These are phyloP conservation scores for Synanthedon andrenaeformis DNA, from an alignment of 2,888 invertebrate genomes.

Conservation along the genomic window DNA sequence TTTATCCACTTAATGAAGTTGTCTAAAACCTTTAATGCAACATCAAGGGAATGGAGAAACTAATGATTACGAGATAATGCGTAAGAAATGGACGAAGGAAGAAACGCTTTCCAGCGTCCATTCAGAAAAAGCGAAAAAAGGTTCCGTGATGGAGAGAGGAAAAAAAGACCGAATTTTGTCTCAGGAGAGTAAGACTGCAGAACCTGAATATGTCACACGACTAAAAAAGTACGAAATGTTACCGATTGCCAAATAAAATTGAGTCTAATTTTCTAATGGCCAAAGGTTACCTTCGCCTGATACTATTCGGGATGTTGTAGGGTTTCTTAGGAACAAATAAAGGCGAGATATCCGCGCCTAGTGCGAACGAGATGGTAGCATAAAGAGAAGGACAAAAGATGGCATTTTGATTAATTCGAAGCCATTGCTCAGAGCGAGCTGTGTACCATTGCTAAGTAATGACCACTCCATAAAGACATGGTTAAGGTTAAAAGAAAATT, in stretches of 20 bases:
- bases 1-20: conserved; percentile 42
- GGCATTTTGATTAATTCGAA: conserved; percentile 70
- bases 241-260: conserved; percentile 6
- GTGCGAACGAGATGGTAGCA: conserved; percentile 43
- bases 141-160: conserved; percentile 58
- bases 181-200: conserved; percentile 67
- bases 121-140: conserved; percentile 65
- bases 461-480: conserved; percentile 71
- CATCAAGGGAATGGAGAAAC: conserved; percentile 52
- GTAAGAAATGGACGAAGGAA: conserved; percentile 60
- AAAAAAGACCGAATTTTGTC: conserved; percentile 66
- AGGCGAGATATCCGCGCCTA: conserved; percentile 60
- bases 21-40: conserved; percentile 43
- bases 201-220: conserved; percentile 35
- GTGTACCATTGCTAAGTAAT: conserved; percentile 71
- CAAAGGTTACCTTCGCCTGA: neutral
- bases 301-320: conserved; percentile 16
- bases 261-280: neutral
- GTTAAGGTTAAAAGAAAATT: conserved; percentile 72
- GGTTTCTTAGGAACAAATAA: conserved; percentile 32
- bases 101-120: conserved; percentile 54
- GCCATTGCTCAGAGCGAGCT: conserved; percentile 69
- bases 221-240: conserved; percentile 23
- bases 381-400: conserved; percentile 57
- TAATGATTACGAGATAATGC: conserved; percentile 65